Percentiles rank a stretch among this genome's conserved stretches.
Conservation (phyloP, 1,140 invertebrate genomes). For the Heterodera carotae region DNA sequence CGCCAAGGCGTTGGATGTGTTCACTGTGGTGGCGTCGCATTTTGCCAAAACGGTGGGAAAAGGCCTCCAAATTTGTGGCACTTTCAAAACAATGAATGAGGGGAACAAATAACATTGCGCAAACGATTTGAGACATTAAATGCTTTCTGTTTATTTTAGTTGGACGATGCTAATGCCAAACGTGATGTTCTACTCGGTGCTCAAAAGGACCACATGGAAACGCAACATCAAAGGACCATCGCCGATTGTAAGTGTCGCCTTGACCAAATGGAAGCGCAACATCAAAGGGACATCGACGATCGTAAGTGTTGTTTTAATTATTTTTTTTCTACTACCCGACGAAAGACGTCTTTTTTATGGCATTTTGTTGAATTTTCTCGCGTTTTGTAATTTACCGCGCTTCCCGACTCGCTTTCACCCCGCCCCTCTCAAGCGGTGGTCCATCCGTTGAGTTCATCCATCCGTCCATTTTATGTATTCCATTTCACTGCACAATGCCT, state of each 20-base stretch:
- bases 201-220: neutral
- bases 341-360: no score
- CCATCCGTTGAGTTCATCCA: neutral
- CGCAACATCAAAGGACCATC: neutral
- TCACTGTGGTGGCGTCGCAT: slow-evolving; percentile 1
- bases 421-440: neutral
- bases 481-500: neutral
- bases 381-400: no score
- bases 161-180: neutral
- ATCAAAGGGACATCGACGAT: no score
- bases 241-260: neutral
- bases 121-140: no score
- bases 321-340: no score
- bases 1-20: neutral
- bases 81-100: no score
- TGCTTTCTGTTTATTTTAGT: neutral
- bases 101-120: no score
- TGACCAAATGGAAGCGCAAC: no score
- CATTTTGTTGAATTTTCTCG: no score
- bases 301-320: no score
- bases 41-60: neutral
- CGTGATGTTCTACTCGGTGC: neutral
- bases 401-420: no score
- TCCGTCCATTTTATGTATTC: neutral
- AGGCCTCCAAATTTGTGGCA: no score